Evolutionary conservation across 2,888 invertebrate species (phyloP).

Genomic region (Scrobipalpa atriplicella): DNA sequence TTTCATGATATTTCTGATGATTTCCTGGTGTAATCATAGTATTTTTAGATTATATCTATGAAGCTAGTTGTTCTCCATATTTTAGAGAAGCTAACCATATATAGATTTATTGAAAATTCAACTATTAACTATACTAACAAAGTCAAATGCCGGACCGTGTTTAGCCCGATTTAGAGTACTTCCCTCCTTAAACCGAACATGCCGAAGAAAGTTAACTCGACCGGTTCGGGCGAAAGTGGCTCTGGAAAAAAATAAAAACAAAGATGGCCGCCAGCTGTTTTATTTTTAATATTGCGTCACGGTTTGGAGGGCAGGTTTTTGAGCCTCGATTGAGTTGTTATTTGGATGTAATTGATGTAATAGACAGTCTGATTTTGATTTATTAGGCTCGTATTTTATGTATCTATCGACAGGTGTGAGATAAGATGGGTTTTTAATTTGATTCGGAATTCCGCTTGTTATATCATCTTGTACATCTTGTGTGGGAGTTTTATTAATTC

Average conservation of each 20-base stretch:
- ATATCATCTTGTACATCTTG: not conserved
- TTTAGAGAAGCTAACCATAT: too few relatives aligned
- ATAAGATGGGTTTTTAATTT: not conserved
- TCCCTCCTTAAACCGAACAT: slow-evolving; percentile 1
- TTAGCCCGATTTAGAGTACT: too few relatives aligned
- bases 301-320: not conserved
- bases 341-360: not conserved
- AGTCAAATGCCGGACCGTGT: too few relatives aligned
- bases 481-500: not conserved
- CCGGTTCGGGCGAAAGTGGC: slow-evolving; percentile 21
- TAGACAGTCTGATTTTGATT: not conserved
- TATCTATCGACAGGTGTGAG: not conserved
- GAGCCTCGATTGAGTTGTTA: not conserved
- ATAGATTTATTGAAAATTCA: too few relatives aligned
- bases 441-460: slow-evolving; percentile 11
- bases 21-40: too few relatives aligned
- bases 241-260: slow-evolving; percentile 17
- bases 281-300: slow-evolving; percentile 9
- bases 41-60: too few relatives aligned
- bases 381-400: not conserved
- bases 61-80: too few relatives aligned
- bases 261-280: not conserved
- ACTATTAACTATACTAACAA: too few relatives aligned
- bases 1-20: too few relatives aligned
- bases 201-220: slow-evolving; percentile 15